Base-by-base conservation (phyloP, 2,113 vertebrate genomes). In the Pionites leucogaster region DNA sequence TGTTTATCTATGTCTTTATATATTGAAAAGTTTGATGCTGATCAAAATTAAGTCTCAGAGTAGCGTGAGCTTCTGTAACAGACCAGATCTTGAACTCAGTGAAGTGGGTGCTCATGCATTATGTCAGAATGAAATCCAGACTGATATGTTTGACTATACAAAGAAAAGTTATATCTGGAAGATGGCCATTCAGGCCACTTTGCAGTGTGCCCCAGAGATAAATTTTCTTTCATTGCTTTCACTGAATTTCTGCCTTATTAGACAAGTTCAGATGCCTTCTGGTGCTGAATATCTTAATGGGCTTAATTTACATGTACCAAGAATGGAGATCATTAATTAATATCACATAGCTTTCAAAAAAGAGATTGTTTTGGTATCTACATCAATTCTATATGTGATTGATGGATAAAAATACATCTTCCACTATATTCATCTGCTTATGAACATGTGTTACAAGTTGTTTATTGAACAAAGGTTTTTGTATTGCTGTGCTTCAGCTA, bases 321-420 rank as follows among this genome's bases (percentile, higher is more conserved):
- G 82, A 78, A 68, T 46, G 9, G 27, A 67, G 7, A 83, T 33
- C 24, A 83, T 47, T 64, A 83, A 55, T 86, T 16, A 80, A 63
- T 86, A 90, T 59, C 16, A 69, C 16, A 37, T 1, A 55, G 50
- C 18, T 77, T 90, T 44, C 55, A 59, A 50, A 88, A 65, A 90
- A 59, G 20, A 79, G 25, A 10, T 11, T 50, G 9, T 86, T 95
- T 18, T 71, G 9, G 46, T 80, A 7, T 33, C 19, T 90, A 39
- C 18, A 23, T 67, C 31, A 70, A 24, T 55, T 88, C n/a, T 20
- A 46, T 91, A 75, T 59, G 12, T 63, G 82, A 75, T 35, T 77
- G 80, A 86, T 74, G 31, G 49, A 17, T 55, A 77, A 37, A 76
- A 92, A 85, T 91, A 88, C 78, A 77, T 67, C 46, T 87, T 63